These are phyloP conservation scores for Megalops cyprinoides DNA, from an alignment of 2,797 vertebrate species.

Conservation along the genomic window DNA sequence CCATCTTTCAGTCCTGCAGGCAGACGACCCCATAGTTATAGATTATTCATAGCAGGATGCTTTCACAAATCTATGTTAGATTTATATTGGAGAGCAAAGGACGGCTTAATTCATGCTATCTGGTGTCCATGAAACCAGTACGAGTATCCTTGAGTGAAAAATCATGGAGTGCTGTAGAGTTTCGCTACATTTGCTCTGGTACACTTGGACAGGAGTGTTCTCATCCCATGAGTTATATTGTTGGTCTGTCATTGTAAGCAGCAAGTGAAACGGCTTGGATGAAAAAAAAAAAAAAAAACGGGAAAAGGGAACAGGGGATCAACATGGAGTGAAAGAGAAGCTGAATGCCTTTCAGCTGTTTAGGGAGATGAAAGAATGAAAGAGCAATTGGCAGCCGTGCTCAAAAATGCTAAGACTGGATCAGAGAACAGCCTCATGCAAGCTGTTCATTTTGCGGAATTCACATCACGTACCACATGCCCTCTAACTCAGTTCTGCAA, in stretches of 20 bases:
- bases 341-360: background rate
- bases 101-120: background rate
- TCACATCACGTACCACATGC: no score
- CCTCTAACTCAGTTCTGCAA: no score
- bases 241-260: background rate
- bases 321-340: background rate
- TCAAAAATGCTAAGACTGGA: no score
- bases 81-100: no score
- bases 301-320: background rate
- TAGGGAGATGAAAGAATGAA: background rate
- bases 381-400: no score
- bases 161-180: background rate
- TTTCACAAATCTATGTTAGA: background rate
- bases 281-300: no score
- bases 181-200: background rate
- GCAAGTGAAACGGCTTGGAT: background rate
- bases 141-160: no score
- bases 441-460: no score
- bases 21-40: background rate
- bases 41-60: background rate
- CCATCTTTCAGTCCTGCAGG: constrained; percentile 11
- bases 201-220: background rate
- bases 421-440: no score
- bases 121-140: background rate
- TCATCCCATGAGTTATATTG: background rate